Percentiles rank a stretch among this genome's conserved stretches.
These are phyloP conservation scores for Corythoichthys intestinalis DNA, from an alignment of 2,113 vertebrate species.

Conservation along the genomic window DNA sequence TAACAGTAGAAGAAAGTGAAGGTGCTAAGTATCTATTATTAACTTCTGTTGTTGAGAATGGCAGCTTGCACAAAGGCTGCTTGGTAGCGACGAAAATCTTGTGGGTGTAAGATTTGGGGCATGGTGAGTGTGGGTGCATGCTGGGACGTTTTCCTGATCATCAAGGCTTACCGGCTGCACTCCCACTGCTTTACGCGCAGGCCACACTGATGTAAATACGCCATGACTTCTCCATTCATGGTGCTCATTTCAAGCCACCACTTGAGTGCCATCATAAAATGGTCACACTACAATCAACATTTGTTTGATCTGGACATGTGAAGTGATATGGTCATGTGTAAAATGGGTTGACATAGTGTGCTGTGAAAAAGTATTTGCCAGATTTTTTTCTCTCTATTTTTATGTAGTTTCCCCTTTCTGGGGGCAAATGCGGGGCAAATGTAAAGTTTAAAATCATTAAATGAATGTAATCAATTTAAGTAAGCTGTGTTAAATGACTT, in stretches of 20 bases:
- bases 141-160: slow-evolving; percentile 60
- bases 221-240: slow-evolving; percentile 18
- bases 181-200: slow-evolving; percentile 38
- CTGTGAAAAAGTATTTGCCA: background rate
- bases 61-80: slow-evolving; percentile 20
- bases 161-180: slow-evolving; percentile 32
- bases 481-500: no score
- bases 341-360: background rate
- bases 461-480: no score
- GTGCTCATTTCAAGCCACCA: slow-evolving; percentile 29
- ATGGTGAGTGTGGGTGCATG: slow-evolving; percentile 62
- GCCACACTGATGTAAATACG: slow-evolving; percentile 29
- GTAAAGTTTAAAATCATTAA: no score
- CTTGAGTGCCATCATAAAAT: slow-evolving; percentile 42
- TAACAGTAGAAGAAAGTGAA: background rate
- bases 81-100: slow-evolving; percentile 42
- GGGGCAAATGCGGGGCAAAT: no score
- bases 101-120: slow-evolving; percentile 59
- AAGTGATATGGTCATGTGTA: background rate
- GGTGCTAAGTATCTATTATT: slow-evolving; percentile 8
- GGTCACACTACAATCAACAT: slow-evolving; percentile 35
- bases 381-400: no score
- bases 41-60: background rate
- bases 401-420: no score
- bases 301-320: slow-evolving; percentile 49